Evolutionary conservation across 2,113 vertebrate genomes (phyloP), one percentile per base, ranked within the genome.

Genomic region (Siphamia tubifer): DNA sequence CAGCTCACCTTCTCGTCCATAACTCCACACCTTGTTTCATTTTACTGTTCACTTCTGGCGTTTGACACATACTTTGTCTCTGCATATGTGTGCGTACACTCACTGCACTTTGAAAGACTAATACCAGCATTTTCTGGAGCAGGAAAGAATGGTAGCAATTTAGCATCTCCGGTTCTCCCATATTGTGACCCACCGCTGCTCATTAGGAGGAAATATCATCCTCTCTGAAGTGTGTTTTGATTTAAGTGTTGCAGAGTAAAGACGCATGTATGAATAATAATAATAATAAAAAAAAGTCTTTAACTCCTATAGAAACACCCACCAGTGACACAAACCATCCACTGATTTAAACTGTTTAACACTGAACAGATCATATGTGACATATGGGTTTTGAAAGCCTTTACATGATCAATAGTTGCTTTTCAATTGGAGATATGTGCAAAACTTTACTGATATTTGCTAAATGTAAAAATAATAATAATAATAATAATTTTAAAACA

Each of bases 121-220:
- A 38, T 17, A 57, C 38, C 28, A 24, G 19, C 55, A 12, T 74
- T 67, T 63, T 58, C 11, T 35, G n/a, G 47, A n/a, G 17, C 32
- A 39, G 55, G 57, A 47, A 53, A 81, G 65, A 79, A 79, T 81
- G 71, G 83, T 54, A 69, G 49, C 62, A 74, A 81, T 83, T 83
- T 74, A 71, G 51, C 45, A 69, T 81, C 82, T 79, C 58, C 53
- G 62, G 61, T 77, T 75, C 28, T 74, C 43, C 43, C 52, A 34
- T 54, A 53, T 56, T 74, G 31, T 39, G 47, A 55, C 47, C 51
- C 48, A 69, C 13, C 23, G 19, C 35, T 36, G 64, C 64, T 77
- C 61, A 75, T 82, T 83, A 75, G 44, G 60, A 34, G 34, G 56
- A 78, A 80, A 77, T 49, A 71, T 75, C 75, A 70, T 71, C 61